Percentiles rank a stretch among this genome's conserved stretches.
Evolutionary conservation across 2,797 vertebrate genomes (phyloP).

Genomic region (Denticeps clupeoides): DNA sequence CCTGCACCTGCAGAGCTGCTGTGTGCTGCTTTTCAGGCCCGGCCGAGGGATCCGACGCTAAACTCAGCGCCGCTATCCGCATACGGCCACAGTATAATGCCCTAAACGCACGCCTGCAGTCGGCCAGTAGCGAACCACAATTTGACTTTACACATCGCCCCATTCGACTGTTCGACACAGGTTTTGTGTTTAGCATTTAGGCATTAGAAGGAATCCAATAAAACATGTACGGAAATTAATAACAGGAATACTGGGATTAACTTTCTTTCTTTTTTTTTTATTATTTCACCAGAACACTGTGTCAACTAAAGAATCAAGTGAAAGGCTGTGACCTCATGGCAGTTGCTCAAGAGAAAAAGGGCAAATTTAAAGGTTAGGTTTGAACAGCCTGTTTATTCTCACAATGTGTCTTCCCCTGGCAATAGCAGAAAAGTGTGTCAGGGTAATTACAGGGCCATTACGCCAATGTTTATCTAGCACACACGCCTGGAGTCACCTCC

Average conservation of each 20-base stretch:
- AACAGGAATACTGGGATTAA: neutral
- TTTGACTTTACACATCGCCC: neutral
- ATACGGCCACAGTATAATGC: neutral
- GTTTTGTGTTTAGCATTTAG: neutral
- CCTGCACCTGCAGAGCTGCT: conserved; percentile 74
- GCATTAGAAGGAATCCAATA: too few relatives aligned
- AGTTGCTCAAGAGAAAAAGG: conserved; percentile 19
- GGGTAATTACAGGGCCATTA: conserved; percentile 48
- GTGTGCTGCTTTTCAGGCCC: conserved; percentile 39
- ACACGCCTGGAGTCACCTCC: conserved; percentile 2
- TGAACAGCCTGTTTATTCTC: conserved; percentile 59
- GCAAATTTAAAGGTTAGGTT: conserved; percentile 38
- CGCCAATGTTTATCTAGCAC: conserved; percentile 44
- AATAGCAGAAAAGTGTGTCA: conserved; percentile 30
- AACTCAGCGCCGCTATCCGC: neutral
- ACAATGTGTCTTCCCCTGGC: conserved; percentile 42
- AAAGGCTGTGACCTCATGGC: conserved; percentile 42
- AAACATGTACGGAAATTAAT: too few relatives aligned
- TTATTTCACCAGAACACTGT: neutral
- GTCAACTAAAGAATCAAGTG: conserved; percentile 28
- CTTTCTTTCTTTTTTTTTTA: neutral
- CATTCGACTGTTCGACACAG: neutral
- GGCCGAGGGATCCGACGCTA: neutral
- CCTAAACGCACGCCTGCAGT: too few relatives aligned
- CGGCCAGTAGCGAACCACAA: too few relatives aligned